phyloP scores from a whole-genome alignment of 2,888 invertebrate genomes.

The Megaustenia siamemsis region DNA sequence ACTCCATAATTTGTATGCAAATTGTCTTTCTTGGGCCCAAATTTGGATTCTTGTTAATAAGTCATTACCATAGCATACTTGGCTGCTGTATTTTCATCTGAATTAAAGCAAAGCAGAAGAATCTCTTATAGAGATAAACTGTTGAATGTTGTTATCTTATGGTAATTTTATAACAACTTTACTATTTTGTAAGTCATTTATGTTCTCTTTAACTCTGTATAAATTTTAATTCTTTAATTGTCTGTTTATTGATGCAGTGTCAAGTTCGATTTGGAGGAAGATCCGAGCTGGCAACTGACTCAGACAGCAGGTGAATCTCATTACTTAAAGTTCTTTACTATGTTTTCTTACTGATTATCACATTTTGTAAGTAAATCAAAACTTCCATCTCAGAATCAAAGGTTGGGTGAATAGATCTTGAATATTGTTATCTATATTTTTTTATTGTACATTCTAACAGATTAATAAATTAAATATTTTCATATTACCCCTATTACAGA shows the following conservation, averaged over 20 bases:
- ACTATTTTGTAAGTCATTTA: no score
- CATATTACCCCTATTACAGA: no score
- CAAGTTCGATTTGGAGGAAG: conserved; percentile 92
- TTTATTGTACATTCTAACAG: no score
- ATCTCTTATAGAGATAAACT: no score
- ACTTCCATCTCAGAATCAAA: not conserved
- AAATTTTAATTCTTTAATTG: not conserved
- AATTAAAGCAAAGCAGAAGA: no score
- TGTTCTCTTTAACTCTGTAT: not conserved
- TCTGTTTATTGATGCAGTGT: conserved; percentile 82
- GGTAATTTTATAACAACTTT: no score
- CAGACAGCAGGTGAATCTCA: conserved; percentile 85
- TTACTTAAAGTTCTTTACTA: not conserved
- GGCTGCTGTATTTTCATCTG: no score
- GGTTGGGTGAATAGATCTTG: not conserved
- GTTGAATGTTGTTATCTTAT: not conserved
- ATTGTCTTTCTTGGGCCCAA: no score
- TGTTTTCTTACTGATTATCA: not conserved
- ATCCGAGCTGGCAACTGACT: conserved; percentile 93
- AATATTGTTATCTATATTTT: not conserved
- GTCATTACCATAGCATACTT: no score
- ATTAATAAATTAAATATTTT: no score
- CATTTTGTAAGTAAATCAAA: not conserved
- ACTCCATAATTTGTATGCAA: no score
- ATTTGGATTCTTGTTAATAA: no score